Percentiles rank a stretch among this genome's conserved stretches.
These are phyloP conservation scores for Poecile atricapillus DNA, from an alignment of 2,113 vertebrate genomes.

Conservation along the genomic window DNA sequence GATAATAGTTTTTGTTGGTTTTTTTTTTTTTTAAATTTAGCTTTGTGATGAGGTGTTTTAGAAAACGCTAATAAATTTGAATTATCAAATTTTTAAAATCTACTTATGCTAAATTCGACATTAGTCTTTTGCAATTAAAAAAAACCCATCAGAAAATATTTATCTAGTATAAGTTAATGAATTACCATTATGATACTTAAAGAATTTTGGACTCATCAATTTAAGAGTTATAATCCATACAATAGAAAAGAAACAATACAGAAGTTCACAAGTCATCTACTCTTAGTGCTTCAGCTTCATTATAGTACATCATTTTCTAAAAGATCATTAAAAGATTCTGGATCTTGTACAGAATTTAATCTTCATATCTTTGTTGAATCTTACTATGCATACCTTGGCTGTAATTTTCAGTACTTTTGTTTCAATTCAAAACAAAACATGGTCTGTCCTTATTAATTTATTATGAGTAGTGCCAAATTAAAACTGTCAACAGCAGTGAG, in stretches of 20 bases:
- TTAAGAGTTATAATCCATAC: background rate
- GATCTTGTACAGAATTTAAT: background rate
- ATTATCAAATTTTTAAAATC: background rate
- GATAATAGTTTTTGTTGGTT: background rate
- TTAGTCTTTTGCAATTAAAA: background rate
- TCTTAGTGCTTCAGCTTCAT: background rate
- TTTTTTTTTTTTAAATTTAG: background rate
- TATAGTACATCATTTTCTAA: background rate
- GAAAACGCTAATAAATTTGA: background rate
- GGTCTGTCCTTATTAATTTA: background rate
- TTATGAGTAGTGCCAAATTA: background rate
- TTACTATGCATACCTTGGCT: background rate
- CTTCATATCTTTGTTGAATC: background rate
- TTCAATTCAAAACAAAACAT: background rate
- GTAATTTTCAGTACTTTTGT: background rate
- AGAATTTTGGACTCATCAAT: background rate
- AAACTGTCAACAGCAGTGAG: background rate
- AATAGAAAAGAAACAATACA: accelerated
- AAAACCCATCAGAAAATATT: background rate
- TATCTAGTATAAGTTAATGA: background rate
- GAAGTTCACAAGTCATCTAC: background rate
- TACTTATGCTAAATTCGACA: background rate
- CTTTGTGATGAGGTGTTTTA: background rate
- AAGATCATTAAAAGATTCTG: background rate
- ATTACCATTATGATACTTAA: background rate